A percentile compares a stretch with the other conserved stretches of the same genome.
Conservation (phyloP, 64 coral and sea anemone genomes). For the Dendronephthya gigantea region DNA sequence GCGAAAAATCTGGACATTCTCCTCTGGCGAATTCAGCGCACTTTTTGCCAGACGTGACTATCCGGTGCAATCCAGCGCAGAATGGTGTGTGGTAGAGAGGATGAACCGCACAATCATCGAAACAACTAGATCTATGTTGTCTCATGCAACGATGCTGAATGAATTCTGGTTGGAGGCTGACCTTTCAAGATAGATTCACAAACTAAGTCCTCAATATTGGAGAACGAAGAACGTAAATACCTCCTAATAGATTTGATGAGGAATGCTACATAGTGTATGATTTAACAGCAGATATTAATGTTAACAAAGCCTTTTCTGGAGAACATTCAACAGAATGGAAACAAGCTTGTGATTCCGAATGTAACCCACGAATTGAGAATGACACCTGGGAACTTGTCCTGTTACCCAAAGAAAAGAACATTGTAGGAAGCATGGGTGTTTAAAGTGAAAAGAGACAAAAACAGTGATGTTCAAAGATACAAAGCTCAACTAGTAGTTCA, state of each 20-base stretch:
- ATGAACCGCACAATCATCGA: slow-evolving; percentile 6
- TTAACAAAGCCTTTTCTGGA: slow-evolving; percentile 7
- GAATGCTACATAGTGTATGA: neutral
- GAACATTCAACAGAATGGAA: slow-evolving; percentile 3
- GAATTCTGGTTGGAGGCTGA: neutral
- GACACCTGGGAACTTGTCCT: too few relatives aligned
- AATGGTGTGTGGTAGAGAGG: neutral
- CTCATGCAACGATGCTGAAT: neutral
- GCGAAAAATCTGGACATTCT: too few relatives aligned
- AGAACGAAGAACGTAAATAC: neutral
- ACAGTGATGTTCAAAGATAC: too few relatives aligned
- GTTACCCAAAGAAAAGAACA: too few relatives aligned
- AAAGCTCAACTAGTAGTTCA: too few relatives aligned
- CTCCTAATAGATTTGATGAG: slow-evolving; percentile 10
- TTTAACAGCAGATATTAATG: slow-evolving; percentile 23
- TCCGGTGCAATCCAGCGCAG: neutral
- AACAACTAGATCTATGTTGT: neutral
- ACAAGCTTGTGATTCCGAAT: too few relatives aligned
- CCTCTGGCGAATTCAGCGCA: too few relatives aligned
- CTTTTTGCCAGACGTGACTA: neutral
- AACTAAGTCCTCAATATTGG: slow-evolving; percentile 14
- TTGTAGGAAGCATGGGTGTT: too few relatives aligned
- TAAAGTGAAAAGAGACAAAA: too few relatives aligned
- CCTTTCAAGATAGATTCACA: slow-evolving; percentile 16
- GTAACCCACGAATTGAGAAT: too few relatives aligned